Percentiles rank a stretch among this genome's conserved stretches.
Evolutionary conservation across 2,888 invertebrate genomes (phyloP).

Genomic region (Dryomyza anilis): DNA sequence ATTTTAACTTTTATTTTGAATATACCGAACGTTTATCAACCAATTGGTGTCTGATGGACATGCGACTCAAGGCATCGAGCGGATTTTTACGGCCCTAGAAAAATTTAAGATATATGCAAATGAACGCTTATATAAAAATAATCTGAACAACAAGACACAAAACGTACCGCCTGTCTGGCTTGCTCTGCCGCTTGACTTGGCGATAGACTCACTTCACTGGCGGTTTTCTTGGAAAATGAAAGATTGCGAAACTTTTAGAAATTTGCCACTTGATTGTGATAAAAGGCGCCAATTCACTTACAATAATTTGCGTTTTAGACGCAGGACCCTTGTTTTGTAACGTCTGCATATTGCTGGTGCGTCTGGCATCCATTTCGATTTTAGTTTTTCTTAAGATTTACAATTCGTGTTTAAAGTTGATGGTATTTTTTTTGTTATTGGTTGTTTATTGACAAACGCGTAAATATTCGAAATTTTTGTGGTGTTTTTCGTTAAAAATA

Average conservation of each 20-base stretch:
- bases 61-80: conserved; percentile 52
- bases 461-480: conserved; percentile 14
- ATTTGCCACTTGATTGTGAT: not conserved
- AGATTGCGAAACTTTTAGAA: conserved; percentile 4
- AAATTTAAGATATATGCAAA: not conserved
- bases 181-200: conserved; percentile 49
- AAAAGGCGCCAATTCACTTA: conserved; percentile 23
- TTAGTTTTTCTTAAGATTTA: not conserved
- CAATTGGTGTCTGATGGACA: conserved; percentile 40
- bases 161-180: conserved; percentile 33
- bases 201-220: conserved; percentile 52
- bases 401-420: not conserved
- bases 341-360: conserved; percentile 26
- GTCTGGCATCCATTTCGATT: conserved; percentile 40
- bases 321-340: conserved; percentile 15
- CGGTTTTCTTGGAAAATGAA: conserved; percentile 40
- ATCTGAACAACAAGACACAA: not conserved
- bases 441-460: not conserved
- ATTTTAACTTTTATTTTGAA: no score
- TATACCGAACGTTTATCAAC: conserved; percentile 52
- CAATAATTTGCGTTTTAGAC: conserved; percentile 33
- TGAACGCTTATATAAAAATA: not conserved
- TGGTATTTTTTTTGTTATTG: not conserved
- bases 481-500: conserved; percentile 27
- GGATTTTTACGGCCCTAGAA: conserved; percentile 48